A percentile compares a stretch with the other conserved stretches of the same genome.
phyloP scores from a whole-genome alignment of 2,113 vertebrate genomes.

The Corydoras maculifer region DNA sequence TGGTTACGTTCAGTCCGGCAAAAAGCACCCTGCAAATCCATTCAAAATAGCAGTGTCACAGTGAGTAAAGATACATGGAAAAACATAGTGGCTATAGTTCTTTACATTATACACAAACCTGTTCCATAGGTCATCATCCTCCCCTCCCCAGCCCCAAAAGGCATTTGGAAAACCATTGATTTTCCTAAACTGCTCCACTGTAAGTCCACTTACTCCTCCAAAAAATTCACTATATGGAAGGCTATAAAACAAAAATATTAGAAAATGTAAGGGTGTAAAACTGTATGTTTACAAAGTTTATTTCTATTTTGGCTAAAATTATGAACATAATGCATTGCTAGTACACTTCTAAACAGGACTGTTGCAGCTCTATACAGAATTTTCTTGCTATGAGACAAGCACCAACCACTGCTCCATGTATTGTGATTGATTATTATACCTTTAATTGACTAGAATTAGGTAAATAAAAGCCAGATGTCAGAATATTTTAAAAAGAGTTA shows the following conservation, averaged over 20 bases:
- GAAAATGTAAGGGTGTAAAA: too few species aligned
- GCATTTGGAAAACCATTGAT: constrained; percentile 95
- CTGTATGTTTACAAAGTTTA: too few species aligned
- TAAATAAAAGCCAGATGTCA: too few species aligned
- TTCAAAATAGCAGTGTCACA: not conserved
- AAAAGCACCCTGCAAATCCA: constrained; percentile 74
- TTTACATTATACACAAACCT: constrained; percentile 62
- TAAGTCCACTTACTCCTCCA: constrained; percentile 88
- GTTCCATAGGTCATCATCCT: constrained; percentile 95
- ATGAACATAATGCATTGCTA: too few species aligned
- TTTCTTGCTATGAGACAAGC: too few species aligned
- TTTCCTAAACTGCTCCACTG: constrained; percentile 85
- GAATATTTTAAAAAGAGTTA: too few species aligned
- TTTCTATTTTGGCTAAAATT: too few species aligned
- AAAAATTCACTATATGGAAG: constrained; percentile 92
- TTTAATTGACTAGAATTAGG: too few species aligned
- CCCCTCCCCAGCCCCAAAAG: constrained; percentile 97
- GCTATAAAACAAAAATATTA: constrained; percentile 52
- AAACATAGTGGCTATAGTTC: not conserved
- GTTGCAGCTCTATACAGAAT: too few species aligned
- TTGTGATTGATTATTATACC: too few species aligned
- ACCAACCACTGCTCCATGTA: too few species aligned
- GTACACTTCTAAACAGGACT: too few species aligned
- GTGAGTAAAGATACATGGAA: not conserved
- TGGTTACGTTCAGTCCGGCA: constrained; percentile 81